Evolutionary conservation across 2,888 invertebrate species (phyloP), one percentile per base, ranked within the genome.

Genomic region (Sinohyriopsis cumingii): DNA sequence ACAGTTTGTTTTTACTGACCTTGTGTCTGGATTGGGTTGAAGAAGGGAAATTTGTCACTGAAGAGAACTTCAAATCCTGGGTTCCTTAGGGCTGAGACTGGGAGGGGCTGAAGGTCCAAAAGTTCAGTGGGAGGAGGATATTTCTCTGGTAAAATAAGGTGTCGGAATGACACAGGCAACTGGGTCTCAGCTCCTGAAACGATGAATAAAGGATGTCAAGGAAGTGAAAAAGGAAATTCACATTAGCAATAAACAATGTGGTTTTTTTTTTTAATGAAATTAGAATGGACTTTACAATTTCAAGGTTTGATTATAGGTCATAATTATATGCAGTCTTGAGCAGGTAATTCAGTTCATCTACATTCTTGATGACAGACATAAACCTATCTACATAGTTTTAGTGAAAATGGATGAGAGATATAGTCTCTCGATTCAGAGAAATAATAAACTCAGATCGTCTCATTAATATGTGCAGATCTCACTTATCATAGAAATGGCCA

Each of bases 1-100:
- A 45, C 45, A 45, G 45, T 45, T 45, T 45, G 45, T 12, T 45
- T 45, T 45, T 22, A 63, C 69, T 64, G 72, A 91, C 91, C 91
- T 92, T 98, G 97, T 0, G 99, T 99, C 90, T 99, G 99, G 72
- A 99, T 98, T 0, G 99, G 98, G 91, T 99, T 99, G 90, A 99
- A 99, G 90, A 97, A 96, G 3, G 94, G 94, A 88, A 97, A 96
- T 70, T 94, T 93, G 18, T 96, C 95, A 1, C 92, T 91, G 88
- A 99, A 99, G 59, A 99, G 91, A 18, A 93, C 91, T 87, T 99
- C 98, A 82, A 94, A 98, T 72, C 94, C 93, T 0, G 94, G 91
- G 90, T 98, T 97, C 82, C 98, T 91, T 25, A 99, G 91, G 0
- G 99, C 99, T 0, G 97, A 95, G 24, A 93, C 91, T 0, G 99